phyloP scores from a whole-genome alignment of 2,797 vertebrate genomes.

The Cryptoblepharus egeriae region DNA sequence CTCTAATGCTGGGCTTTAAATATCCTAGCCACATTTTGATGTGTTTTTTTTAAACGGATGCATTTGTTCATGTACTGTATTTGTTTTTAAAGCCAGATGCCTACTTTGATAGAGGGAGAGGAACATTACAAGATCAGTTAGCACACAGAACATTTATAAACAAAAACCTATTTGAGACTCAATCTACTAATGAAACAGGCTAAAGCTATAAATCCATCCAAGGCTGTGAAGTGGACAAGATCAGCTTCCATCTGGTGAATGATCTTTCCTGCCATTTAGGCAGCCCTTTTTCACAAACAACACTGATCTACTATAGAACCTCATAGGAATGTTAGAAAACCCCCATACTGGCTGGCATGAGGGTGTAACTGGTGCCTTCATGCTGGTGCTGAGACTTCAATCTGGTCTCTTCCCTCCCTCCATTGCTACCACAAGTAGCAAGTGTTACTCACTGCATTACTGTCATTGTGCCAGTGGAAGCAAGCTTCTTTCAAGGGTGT shows the following conservation, averaged over 20 bases:
- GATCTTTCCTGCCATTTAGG: neutral
- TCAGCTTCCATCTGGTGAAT: neutral
- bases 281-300: neutral
- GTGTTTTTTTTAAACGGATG: neutral
- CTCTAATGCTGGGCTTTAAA: neutral
- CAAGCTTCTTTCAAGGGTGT: too few relatives aligned
- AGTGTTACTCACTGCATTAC: neutral
- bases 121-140: neutral
- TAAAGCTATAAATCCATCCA: neutral
- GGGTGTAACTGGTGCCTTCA: neutral
- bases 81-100: neutral
- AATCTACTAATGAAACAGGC: neutral
- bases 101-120: neutral
- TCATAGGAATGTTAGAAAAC: neutral
- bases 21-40: neutral
- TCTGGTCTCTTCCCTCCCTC: neutral
- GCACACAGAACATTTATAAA: neutral
- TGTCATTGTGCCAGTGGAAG: too few relatives aligned
- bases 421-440: neutral
- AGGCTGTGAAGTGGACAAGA: neutral
- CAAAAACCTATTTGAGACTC: neutral
- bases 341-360: neutral
- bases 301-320: too few relatives aligned
- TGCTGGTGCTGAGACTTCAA: neutral
- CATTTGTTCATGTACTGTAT: neutral